Evolutionary conservation across 1,140 invertebrate species (phyloP).

Genomic region (Acromyrmex charruanus): DNA sequence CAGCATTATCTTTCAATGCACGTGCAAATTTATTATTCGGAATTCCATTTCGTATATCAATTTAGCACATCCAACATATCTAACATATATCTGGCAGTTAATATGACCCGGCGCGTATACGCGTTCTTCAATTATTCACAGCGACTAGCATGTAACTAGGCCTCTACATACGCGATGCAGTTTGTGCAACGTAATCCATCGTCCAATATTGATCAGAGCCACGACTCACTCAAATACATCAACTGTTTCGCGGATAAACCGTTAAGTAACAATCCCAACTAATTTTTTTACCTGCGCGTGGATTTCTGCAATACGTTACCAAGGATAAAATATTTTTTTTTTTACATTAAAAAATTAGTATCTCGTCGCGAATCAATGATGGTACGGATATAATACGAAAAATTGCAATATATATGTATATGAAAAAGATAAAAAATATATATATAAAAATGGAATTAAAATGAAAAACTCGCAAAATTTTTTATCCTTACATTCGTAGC

Average conservation of each 20-base stretch:
- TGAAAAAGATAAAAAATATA: background rate
- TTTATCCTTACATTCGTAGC: background rate
- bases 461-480: conserved; percentile 9
- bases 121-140: conserved; percentile 56
- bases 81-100: conserved; percentile 16
- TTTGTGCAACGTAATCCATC: conserved; percentile 34
- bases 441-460: background rate
- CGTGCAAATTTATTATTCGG: conserved; percentile 3
- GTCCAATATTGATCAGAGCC: conserved; percentile 51
- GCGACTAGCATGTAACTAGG: conserved; percentile 8
- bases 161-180: conserved; percentile 32
- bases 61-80: conserved; percentile 24
- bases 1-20: background rate
- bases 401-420: background rate
- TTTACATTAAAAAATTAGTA: background rate
- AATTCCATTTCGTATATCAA: conserved; percentile 43
- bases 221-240: conserved; percentile 36
- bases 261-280: conserved; percentile 2
- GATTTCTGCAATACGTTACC: background rate
- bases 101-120: conserved; percentile 16
- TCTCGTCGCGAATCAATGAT: background rate
- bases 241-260: conserved; percentile 13
- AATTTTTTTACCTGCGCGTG: background rate
- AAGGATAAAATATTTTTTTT: conserved; percentile 16
- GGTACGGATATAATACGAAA: background rate